Evolutionary conservation across 2,113 vertebrate genomes (phyloP).

Genomic region (Mungos mungo): DNA sequence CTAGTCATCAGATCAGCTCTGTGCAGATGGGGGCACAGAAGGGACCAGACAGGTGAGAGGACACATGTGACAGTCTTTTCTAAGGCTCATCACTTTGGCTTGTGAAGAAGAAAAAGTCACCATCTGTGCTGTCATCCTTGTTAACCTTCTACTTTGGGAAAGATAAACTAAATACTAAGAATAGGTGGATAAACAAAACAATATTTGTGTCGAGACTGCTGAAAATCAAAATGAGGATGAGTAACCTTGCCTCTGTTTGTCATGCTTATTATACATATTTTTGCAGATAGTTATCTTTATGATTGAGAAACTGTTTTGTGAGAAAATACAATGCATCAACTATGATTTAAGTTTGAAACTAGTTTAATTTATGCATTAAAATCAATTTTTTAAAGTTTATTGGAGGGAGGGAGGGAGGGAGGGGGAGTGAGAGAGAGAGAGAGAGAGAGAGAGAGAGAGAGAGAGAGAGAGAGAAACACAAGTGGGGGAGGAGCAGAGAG

Average conservation of each 20-base stretch:
- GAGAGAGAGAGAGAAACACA: too few species aligned
- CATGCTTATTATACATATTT: not conserved
- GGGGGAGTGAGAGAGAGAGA: too few species aligned
- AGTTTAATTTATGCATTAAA: not conserved
- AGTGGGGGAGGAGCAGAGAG: too few species aligned
- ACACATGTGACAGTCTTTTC: not conserved
- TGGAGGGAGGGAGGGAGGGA: too few species aligned
- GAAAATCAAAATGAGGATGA: not conserved
- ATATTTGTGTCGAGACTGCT: not conserved
- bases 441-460: too few species aligned
- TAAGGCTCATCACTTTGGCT: constrained; percentile 39
- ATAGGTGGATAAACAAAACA: not conserved
- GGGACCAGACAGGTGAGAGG: constrained; percentile 34
- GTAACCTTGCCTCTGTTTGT: not conserved
- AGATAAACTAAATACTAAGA: not conserved
- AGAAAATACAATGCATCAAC: not conserved
- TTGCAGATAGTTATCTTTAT: not conserved
- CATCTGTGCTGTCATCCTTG: constrained; percentile 49
- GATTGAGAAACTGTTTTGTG: not conserved
- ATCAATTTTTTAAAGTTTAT: not conserved
- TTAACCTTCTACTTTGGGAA: constrained; percentile 14
- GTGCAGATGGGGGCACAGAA: constrained; percentile 60
- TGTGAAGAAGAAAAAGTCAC: constrained; percentile 28
- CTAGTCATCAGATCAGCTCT: not conserved
- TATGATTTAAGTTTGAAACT: constrained; percentile 36